phyloP scores from a whole-genome alignment of 2,113 vertebrate species.

The Aspiorhynchus laticeps region DNA sequence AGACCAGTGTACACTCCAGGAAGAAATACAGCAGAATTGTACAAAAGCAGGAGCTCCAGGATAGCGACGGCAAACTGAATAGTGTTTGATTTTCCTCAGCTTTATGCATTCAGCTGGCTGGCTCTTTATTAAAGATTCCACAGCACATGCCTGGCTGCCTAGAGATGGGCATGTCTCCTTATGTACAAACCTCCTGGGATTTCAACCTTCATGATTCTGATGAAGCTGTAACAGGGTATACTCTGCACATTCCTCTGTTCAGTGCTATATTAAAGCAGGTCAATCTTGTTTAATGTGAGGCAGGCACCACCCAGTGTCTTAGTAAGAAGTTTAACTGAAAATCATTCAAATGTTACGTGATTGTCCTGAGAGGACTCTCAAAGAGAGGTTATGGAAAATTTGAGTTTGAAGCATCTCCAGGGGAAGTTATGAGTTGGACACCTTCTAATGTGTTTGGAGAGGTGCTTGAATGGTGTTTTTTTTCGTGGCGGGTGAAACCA shows the following conservation, averaged over 20 bases:
- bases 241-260: constrained; percentile 29
- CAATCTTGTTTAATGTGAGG: neutral
- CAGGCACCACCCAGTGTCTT: constrained; percentile 17
- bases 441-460: neutral
- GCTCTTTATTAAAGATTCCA: constrained; percentile 72
- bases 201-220: constrained; percentile 53
- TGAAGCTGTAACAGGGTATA: constrained; percentile 65
- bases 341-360: neutral
- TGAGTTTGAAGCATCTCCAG: neutral
- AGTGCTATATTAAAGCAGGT: constrained; percentile 9
- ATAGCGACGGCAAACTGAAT: neutral
- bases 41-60: constrained; percentile 6
- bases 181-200: constrained; percentile 65
- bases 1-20: neutral
- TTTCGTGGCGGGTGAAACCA: neutral
- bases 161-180: constrained; percentile 56
- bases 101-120: constrained; percentile 59
- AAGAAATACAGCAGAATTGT: neutral
- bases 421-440: neutral
- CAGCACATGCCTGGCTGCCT: constrained; percentile 65
- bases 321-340: constrained; percentile 14
- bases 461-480: neutral
- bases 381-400: constrained; percentile 30
- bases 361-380: constrained; percentile 17
- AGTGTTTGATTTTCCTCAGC: constrained; percentile 62